Percentiles rank a stretch among this genome's conserved stretches.
phyloP scores from a whole-genome alignment of 2,888 invertebrate species.

The Hyposoter dolosus region DNA sequence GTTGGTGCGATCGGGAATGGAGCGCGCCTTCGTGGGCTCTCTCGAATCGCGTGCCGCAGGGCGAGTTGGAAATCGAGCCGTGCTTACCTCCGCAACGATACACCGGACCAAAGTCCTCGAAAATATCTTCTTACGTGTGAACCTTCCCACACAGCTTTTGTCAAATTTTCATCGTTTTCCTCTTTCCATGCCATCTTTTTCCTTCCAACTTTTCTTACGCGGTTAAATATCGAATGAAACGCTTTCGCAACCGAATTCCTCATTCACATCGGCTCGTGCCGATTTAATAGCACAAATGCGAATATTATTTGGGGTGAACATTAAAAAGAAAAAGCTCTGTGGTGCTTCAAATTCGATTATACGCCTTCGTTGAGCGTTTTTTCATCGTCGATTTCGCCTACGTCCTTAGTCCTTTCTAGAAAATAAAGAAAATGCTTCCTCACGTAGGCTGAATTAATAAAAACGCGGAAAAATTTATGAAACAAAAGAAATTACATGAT shows the following conservation, averaged over 20 bases:
- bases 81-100: conserved; percentile 47
- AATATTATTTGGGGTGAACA: background rate
- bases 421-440: background rate
- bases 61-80: conserved; percentile 58
- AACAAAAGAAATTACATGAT: background rate
- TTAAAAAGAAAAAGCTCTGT: background rate
- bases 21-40: conserved; percentile 45
- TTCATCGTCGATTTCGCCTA: background rate
- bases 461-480: background rate
- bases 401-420: background rate
- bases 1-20: conserved; percentile 14
- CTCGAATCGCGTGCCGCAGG: conserved; percentile 61
- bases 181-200: background rate
- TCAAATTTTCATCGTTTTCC: background rate
- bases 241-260: background rate
- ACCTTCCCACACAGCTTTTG: background rate
- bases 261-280: background rate
- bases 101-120: conserved; percentile 2
- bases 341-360: background rate
- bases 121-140: background rate
- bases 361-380: background rate
- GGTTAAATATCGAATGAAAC: background rate
- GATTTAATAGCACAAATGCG: background rate
- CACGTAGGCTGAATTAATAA: background rate
- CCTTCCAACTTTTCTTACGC: background rate